These are phyloP conservation scores for Neoniphon sammara DNA, from an alignment of 2,797 vertebrate species.

Conservation along the genomic window DNA sequence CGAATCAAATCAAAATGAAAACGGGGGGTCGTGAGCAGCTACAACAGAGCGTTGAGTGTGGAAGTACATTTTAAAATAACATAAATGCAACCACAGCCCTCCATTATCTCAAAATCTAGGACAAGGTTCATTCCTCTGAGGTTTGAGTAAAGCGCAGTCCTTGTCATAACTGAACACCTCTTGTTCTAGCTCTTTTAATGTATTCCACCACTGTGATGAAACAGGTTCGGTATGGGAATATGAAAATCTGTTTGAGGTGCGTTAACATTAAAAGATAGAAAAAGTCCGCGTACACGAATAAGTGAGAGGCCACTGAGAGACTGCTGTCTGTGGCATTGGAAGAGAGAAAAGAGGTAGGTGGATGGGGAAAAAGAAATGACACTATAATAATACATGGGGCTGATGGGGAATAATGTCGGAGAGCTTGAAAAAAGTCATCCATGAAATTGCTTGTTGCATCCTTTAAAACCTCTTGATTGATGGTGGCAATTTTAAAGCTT, in stretches of 20 bases:
- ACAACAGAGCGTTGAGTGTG: constrained; percentile 30
- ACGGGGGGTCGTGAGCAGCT: constrained; percentile 38
- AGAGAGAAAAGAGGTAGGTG: constrained; percentile 39
- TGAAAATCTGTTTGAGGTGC: constrained; percentile 50
- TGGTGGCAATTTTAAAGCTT: constrained; percentile 82
- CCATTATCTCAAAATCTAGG: constrained; percentile 60
- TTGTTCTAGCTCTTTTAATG: constrained; percentile 63
- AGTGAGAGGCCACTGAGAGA: constrained; percentile 42
- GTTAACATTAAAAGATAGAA: constrained; percentile 53
- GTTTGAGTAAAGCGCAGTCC: constrained; percentile 58
- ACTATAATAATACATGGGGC: constrained; percentile 49
- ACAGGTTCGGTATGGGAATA: constrained; percentile 35
- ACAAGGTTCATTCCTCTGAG: constrained; percentile 60
- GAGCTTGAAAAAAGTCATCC: constrained; percentile 74
- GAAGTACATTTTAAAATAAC: constrained; percentile 54
- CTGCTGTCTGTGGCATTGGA: constrained; percentile 37
- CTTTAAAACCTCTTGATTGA: constrained; percentile 79
- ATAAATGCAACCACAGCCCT: constrained; percentile 42
- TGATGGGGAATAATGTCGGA: constrained; percentile 74
- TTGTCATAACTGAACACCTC: constrained; percentile 60
- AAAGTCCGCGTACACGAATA: constrained; percentile 56
- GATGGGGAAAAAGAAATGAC: constrained; percentile 25
- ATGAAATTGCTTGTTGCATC: constrained; percentile 78
- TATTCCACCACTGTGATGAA: constrained; percentile 56
- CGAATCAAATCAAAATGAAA: constrained; percentile 63